A percentile compares a stretch with the other conserved stretches of the same genome.
These are phyloP conservation scores for Euspilapteryx auroguttella DNA, from an alignment of 2,888 invertebrate species.

Conservation along the genomic window DNA sequence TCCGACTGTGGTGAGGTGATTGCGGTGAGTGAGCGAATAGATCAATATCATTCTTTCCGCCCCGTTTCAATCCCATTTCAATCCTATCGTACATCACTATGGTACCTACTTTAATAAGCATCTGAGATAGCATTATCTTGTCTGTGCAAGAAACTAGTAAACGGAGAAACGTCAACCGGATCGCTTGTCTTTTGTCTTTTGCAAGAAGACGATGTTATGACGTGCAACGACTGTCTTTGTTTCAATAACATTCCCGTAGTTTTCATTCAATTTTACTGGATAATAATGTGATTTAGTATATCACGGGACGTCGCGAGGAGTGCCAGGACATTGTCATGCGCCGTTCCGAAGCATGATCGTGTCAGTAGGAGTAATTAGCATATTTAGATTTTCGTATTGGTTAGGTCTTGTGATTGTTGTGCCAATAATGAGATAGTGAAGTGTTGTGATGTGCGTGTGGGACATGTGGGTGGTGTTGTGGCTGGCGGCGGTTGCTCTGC, in stretches of 20 bases:
- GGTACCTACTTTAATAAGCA: too few relatives aligned
- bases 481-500: conserved; percentile 38
- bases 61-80: too few relatives aligned
- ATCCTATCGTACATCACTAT: too few relatives aligned
- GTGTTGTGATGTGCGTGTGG: conserved; percentile 60
- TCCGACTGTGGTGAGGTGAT: too few relatives aligned
- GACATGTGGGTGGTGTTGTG: conserved; percentile 56
- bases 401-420: conserved; percentile 58
- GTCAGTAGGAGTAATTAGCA: conserved; percentile 50
- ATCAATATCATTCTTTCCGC: too few relatives aligned
- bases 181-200: conserved; percentile 22
- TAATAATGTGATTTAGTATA: conserved; percentile 39
- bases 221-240: conserved; percentile 56
- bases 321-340: conserved; percentile 32
- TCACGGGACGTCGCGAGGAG: conserved; percentile 16
- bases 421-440: conserved; percentile 61
- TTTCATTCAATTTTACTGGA: conserved; percentile 18
- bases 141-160: too few relatives aligned
- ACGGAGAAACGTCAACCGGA: conserved; percentile 23
- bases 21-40: too few relatives aligned
- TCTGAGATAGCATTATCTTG: too few relatives aligned
- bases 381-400: conserved; percentile 53
- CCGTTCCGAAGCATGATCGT: conserved; percentile 53
- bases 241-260: conserved; percentile 35
- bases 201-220: conserved; percentile 50